Base-by-base conservation (phyloP, 2,888 invertebrate species). In the Lagria hirta region DNA sequence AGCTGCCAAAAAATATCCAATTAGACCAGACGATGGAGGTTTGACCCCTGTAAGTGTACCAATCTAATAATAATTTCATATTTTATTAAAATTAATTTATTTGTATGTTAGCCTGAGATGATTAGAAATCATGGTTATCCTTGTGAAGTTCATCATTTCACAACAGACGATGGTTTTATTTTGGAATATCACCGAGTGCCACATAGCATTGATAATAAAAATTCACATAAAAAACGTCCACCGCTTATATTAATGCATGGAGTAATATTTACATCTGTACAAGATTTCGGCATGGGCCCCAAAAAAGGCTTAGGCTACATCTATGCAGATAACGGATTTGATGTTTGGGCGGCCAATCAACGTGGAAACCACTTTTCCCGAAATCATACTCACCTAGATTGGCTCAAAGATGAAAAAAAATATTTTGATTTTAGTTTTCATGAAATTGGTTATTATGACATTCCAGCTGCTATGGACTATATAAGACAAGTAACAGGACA, bases 181-280 rank as follows among this genome's bases (percentile, higher is more conserved):
- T 52, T 75, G 26, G 66, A 70, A 18, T 46, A 71, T 8, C 69
- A 71, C 54, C 61, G 74, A 37, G 67, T 74, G 12, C 59, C 68
- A 4, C 43, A 53, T 17, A 52, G 56, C 8, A 62, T 79, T n/a
- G n/a, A n/a, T n/a, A n/a, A n/a, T n/a, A n/a, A n/a, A n/a, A 23
- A 8, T 6, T 4, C 6, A 24, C 3, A 14, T 3, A 6, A 16
- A 4, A 13, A 54, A 50, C 58, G 52, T 57, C 73, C 58, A 54
- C 85, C 76, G 6, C 83, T 81, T 42, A 72, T 88, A 38, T 64
- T 90, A 20, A 85, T 88, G 59, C 89, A 89, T 60, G 92, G 92
- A 0, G 69, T 92, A 2, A 70, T 87, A 0, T 79, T 81, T 8
- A 82, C 83, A 55, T 84, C 87, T 0, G 81, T 83, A 0, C 83